Base-by-base conservation (phyloP, 2,797 vertebrate species). In the Psittacula derbiana region DNA sequence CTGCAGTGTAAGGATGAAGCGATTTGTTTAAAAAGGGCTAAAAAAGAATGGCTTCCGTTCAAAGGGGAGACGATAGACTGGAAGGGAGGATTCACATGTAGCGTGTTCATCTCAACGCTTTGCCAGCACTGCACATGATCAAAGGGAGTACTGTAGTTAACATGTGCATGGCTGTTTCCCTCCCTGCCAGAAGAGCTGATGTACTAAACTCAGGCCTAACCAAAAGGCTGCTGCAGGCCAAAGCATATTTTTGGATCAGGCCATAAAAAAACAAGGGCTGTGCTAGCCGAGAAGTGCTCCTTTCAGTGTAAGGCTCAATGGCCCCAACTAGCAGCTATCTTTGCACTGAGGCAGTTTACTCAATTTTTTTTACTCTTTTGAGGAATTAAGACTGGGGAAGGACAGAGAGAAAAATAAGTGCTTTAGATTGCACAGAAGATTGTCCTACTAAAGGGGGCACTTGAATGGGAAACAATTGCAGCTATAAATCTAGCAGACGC, bases 401-500 rank as follows among this genome's bases (percentile, higher is more conserved):
- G 80, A 65, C 60, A 92, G 91, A 91, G 76, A 46, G 83, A 96
- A 84, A 93, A 88, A 40, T 13, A 89, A 86, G 92, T 96, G 95
- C 96, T 96, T 93, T 38, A 78, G 86, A 94, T 83, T 74, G 95
- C 96, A 90, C 75, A 81, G 66, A 83, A 97, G 93, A 96, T 92
- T 92, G 97, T 97, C 97, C 97, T 41, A 15, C 91, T 96, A 80
- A 92, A 95, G 62, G 70, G 86, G 93, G 96, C 97, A 96, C 95
- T 94, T 73, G 40, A 75, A 91, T 64, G 38, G 92, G 91, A 80
- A 64, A 70, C 14, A 33, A 60, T 87, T 93, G 95, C 41, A 78
- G 98, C 98, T 98, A 99, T 97, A 99, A 98, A 60, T 99, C 98
- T 83, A 99, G 98, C 76, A 99, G 97, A 11, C 99, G 98, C 67